Evolutionary conservation across 2,113 vertebrate genomes (phyloP).

Genomic region (Furnarius figulus): DNA sequence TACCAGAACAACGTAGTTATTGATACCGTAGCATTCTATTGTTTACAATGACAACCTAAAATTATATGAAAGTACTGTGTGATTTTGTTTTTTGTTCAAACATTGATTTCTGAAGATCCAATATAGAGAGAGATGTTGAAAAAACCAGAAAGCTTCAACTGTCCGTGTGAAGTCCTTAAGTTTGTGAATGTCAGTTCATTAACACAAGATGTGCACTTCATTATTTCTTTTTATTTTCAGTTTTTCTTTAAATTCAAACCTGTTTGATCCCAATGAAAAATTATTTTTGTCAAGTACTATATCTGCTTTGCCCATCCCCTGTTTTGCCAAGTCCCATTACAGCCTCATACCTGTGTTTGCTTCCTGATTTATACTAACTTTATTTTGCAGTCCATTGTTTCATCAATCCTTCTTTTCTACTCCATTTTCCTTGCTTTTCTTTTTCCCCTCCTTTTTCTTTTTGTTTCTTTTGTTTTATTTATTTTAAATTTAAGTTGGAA

Average conservation of each 20-base stretch:
- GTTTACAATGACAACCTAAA: constrained; percentile 47
- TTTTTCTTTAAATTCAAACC: constrained; percentile 54
- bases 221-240: constrained; percentile 57
- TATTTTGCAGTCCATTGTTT: constrained; percentile 61
- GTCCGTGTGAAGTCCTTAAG: constrained; percentile 43
- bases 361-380: constrained; percentile 51
- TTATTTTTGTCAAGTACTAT: not conserved
- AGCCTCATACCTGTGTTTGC: not conserved
- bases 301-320: not conserved
- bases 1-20: not conserved
- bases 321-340: not conserved
- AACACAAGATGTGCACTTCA: constrained; percentile 24
- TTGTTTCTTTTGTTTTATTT: constrained; percentile 32
- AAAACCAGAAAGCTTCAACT: constrained; percentile 42
- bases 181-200: constrained; percentile 51
- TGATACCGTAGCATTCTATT: not conserved
- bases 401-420: constrained; percentile 68
- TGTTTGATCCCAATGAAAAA: constrained; percentile 8
- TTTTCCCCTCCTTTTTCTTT: constrained; percentile 35
- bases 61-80: constrained; percentile 42
- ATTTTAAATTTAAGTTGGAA: constrained; percentile 78
- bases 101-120: constrained; percentile 66
- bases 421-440: constrained; percentile 62
- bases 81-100: constrained; percentile 66
- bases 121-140: constrained; percentile 66